Percentiles rank a stretch among this genome's conserved stretches.
phyloP scores from a whole-genome alignment of 2,113 vertebrate genomes.

The Mobula birostris region DNA sequence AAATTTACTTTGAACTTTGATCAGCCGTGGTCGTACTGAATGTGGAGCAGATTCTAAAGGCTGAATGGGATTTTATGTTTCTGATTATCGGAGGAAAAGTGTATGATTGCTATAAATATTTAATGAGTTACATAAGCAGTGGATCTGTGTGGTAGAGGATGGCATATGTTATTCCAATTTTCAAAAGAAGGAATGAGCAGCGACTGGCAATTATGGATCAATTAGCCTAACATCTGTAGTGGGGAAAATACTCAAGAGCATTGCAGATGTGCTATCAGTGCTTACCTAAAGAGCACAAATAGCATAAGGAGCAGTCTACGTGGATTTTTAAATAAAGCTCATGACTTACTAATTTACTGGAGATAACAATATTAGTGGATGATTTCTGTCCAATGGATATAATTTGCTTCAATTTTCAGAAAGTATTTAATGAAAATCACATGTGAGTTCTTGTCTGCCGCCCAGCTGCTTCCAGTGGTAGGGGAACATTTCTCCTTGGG shows the following conservation, averaged over 20 bases:
- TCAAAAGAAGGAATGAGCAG: neutral
- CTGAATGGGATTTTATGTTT: too few species aligned
- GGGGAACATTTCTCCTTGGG: neutral
- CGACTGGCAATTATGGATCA: neutral
- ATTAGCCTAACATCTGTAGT: slow-evolving; percentile 17
- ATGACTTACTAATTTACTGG: slow-evolving; percentile 22
- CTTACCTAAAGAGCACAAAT: neutral
- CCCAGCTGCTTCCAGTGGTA: neutral
- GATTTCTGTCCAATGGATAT: neutral
- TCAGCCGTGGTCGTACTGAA: too few species aligned
- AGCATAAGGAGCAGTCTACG: neutral
- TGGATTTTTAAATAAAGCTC: neutral
- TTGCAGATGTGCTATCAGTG: neutral
- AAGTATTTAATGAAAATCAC: neutral
- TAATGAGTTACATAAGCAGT: neutral
- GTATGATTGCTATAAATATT: neutral
- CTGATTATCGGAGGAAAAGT: too few species aligned
- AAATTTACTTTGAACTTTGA: too few species aligned
- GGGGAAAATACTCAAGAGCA: neutral
- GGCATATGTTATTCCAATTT: slow-evolving; percentile 5
- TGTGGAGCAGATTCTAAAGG: too few species aligned
- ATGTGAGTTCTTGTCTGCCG: neutral
- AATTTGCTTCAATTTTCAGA: slow-evolving; percentile 16
- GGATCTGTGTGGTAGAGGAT: neutral
- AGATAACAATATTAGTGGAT: neutral